Evolutionary conservation across 2,113 vertebrate genomes (phyloP).

Genomic region (Centropus bengalensis): DNA sequence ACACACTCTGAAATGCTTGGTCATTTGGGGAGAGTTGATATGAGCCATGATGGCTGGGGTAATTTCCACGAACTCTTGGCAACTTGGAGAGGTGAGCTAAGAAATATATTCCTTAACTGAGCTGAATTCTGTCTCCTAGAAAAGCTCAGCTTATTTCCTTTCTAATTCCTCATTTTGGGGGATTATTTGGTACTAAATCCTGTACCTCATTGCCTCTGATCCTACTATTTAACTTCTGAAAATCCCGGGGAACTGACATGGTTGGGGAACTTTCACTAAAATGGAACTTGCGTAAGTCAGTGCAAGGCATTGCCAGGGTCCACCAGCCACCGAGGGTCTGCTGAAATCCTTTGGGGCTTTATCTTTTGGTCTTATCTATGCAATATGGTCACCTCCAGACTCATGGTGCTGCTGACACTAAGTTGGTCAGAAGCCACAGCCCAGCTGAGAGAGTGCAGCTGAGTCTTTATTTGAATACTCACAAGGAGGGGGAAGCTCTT

Average conservation of each 20-base stretch:
- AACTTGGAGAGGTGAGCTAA: constrained; percentile 18
- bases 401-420: neutral
- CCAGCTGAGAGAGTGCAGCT: neutral
- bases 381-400: neutral
- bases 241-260: neutral
- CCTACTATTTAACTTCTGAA: neutral
- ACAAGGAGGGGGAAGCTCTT: neutral
- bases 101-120: constrained; percentile 1
- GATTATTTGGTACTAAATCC: neutral
- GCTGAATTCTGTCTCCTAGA: neutral
- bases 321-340: neutral
- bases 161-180: neutral
- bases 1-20: neutral
- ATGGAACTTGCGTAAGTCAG: neutral
- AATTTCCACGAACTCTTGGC: constrained; percentile 15
- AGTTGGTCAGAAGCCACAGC: neutral
- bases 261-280: neutral
- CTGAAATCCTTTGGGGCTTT: neutral
- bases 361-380: neutral
- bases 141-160: neutral
- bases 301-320: neutral
- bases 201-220: neutral
- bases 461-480: constrained; percentile 35
- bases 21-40: constrained; percentile 51
- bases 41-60: constrained; percentile 14